phyloP scores from a whole-genome alignment of 2,113 vertebrate species.

The Tursiops truncatus region DNA sequence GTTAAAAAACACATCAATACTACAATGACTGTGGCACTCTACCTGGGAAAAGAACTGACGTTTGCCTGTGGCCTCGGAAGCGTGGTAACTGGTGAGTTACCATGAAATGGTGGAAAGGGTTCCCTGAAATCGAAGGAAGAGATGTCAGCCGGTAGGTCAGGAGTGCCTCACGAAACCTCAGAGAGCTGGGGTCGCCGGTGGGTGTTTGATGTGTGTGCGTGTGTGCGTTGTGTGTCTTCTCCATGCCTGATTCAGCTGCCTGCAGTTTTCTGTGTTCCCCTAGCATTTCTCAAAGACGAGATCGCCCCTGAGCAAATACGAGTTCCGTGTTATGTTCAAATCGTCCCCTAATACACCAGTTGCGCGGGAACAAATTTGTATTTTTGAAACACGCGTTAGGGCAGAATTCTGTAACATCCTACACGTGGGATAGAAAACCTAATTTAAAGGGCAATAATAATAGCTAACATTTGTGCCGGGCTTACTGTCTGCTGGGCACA shows the following conservation, averaged over 20 bases:
- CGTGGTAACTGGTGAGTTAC: background rate
- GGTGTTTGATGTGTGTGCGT: rapidly evolving
- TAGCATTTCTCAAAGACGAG: background rate
- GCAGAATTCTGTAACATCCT: background rate
- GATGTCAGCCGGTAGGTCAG: rapidly evolving
- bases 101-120: background rate
- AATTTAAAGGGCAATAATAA: background rate
- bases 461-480: background rate
- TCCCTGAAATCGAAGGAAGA: background rate
- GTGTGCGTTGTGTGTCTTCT: rapidly evolving
- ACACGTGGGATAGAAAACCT: background rate
- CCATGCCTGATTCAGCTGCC: rapidly evolving
- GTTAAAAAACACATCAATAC: background rate
- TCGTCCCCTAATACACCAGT: background rate
- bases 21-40: rapidly evolving
- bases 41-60: background rate
- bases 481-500: background rate
- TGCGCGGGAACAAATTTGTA: background rate
- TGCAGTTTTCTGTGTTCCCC: background rate
- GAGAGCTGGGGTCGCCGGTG: too few species aligned
- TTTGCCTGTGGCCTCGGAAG: background rate
- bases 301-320: background rate
- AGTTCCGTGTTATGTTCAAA: background rate
- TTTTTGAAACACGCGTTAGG: background rate
- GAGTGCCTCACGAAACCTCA: rapidly evolving